phyloP scores from a whole-genome alignment of 2,797 vertebrate species.

The Acanthis flammea region DNA sequence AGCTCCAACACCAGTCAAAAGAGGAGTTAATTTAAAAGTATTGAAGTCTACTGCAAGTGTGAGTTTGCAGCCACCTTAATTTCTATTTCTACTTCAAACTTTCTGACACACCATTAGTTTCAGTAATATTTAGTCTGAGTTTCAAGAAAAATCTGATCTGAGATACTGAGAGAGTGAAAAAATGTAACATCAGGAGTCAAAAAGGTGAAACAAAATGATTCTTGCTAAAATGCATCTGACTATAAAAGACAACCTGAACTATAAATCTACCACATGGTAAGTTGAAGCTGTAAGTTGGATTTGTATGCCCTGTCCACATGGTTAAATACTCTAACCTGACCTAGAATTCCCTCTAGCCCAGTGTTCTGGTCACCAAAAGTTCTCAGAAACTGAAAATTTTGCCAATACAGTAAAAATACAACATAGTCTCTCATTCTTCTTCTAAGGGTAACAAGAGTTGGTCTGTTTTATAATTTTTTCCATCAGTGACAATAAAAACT shows the following conservation, averaged over 20 bases:
- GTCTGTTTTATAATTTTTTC: constrained; percentile 28
- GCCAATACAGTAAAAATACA: neutral
- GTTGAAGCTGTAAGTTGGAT: neutral
- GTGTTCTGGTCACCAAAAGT: neutral
- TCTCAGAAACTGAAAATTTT: constrained; percentile 11
- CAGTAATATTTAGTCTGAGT: neutral
- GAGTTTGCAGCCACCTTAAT: neutral
- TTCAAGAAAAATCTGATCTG: neutral
- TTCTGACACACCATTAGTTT: neutral
- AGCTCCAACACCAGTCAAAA: neutral
- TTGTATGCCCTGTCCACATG: neutral
- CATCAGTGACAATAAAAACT: constrained; percentile 12
- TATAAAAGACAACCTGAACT: neutral
- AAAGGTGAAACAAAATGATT: neutral
- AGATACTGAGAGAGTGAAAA: neutral
- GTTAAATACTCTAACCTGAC: neutral
- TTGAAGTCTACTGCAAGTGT: neutral
- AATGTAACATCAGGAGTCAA: neutral
- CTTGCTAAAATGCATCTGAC: neutral
- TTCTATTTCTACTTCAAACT: neutral
- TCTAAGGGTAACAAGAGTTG: neutral
- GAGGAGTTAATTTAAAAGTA: neutral
- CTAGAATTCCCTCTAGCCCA: neutral
- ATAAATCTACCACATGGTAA: neutral
- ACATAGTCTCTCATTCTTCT: neutral